Base-by-base conservation (phyloP, 64 coral and sea anemone genomes). In the Pachyseris speciosa region DNA sequence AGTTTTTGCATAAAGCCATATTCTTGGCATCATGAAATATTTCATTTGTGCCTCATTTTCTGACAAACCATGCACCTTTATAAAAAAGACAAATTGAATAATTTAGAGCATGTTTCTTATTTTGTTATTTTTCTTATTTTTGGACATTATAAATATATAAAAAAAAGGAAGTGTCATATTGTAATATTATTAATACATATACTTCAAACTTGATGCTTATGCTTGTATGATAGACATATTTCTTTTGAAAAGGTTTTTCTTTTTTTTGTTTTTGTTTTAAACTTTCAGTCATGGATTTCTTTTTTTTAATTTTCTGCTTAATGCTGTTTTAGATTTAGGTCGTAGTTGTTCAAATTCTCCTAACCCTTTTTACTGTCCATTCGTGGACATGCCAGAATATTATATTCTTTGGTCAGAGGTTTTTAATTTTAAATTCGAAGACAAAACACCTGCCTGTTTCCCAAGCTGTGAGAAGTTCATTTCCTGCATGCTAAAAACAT, bases 361-460 rank as follows among this genome's bases (percentile, higher is more conserved):
- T 37, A 81, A n/a, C 1, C 2, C n/a, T 61, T 61, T 76, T 76
- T 81, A 26, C 19, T 9, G 13, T 27, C 22, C 5, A 34, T 58
- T 2, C 40, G 12, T 63, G 25, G 40, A 32, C 5, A 19, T 5
- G 30, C 37, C 1, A 40, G 36, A 58, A 50, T 61, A 50, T 76
- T 31, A 60, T 81, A 32, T 63, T 33, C 3, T 40, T 61, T 81
- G 77, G 63, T 81, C 77, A 81, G 77, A 41, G 25, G 16, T 25
- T 81, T 15, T 37, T 81, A 61, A 81, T 81, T 81, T 61, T 61
- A 61, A 61, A 61, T 81, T 81, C 30, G 63, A 38, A 8, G 6
- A 34, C 27, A 37, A 40, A 59, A 63, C 77, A 81, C 77, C 77
- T 81, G 77, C 77, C 50, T 1, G 25, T 38, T 57, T 64, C 53